Evolutionary conservation across 2,113 vertebrate genomes (phyloP), one percentile per base, ranked within the genome.

Genomic region (Dipodomys stephensi): DNA sequence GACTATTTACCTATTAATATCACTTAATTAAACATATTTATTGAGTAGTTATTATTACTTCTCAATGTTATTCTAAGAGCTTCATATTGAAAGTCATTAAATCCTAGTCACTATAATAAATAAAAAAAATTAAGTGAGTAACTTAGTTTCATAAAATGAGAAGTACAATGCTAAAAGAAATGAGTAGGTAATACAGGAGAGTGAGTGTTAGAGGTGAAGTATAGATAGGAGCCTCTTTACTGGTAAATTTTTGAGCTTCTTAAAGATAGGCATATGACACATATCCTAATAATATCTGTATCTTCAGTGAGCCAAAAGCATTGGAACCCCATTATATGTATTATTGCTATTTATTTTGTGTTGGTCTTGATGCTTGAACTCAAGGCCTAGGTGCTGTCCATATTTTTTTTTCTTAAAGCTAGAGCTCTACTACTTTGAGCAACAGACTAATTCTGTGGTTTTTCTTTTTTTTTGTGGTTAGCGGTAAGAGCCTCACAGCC

Each of bases 171-270:
- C 4, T 7, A 10, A 25, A 67, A 53, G 9, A 72, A 67, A 28
- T 20, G 0, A 72, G 7, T 1, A 57, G 16, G 1, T 73, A 12
- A 73, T 6, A 23, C 2, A 7, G 39, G 13, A 80, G 20, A 68
- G 9, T 62, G 1, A 1, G 8, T 11, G 3, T 57, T 72, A 23
- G 22, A 64, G 3, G 27, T 49, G 8, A 49, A 1, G 4, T 0
- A 87, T 27, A 53, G 28, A 25, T 6, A 10, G 4, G 4, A 30
- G 13, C 11, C 35, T 12, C 6, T 15, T 25, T 9, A 6, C 11
- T 16, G 80, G 57, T 69, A 35, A 87, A 87, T 23, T 35, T 25
- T 11, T 64, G 65, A 30, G 2, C 3, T 71, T 22, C 28, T 35
- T 67, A 74, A 88, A 44, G 6, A 1, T 68, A 46, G 10, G 20